Evolutionary conservation across 2,888 invertebrate genomes (phyloP).

Genomic region (Ennomos quercinarius): DNA sequence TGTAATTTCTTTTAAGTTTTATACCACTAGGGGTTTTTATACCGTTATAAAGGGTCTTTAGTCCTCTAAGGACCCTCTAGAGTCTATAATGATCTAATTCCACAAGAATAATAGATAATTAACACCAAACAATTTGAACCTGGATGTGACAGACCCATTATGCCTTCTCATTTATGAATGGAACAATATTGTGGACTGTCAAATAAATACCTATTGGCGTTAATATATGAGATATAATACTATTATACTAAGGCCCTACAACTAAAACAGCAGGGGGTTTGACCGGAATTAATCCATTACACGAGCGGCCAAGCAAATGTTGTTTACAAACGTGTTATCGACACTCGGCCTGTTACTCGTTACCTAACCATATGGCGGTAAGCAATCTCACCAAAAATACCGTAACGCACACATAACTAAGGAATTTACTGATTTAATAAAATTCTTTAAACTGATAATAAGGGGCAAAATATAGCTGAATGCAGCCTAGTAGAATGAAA

Average conservation of each 20-base stretch:
- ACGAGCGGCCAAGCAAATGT: constrained; percentile 8
- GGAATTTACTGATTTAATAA: too few species aligned
- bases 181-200: constrained; percentile 17
- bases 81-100: too few species aligned
- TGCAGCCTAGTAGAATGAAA: too few species aligned
- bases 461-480: too few species aligned
- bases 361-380: neutral
- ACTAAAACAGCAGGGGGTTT: constrained; percentile 7
- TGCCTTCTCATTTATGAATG: constrained; percentile 2
- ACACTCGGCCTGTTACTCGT: constrained; percentile 10
- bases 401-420: neutral
- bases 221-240: constrained; percentile 1
- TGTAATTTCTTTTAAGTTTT: too few species aligned
- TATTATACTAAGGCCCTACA: constrained; percentile 6
- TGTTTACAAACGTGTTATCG: constrained; percentile 25
- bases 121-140: constrained; percentile 5
- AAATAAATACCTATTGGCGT: constrained; percentile 9
- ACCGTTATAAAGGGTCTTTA: too few species aligned
- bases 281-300: constrained; percentile 17
- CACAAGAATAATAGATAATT: neutral
- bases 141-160: constrained; percentile 12
- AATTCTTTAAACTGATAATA: too few species aligned
- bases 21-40: too few species aligned
- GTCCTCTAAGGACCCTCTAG: too few species aligned
- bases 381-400: neutral